Evolutionary conservation across 2,797 vertebrate species (phyloP).

Genomic region (Eulemur mongoz): DNA sequence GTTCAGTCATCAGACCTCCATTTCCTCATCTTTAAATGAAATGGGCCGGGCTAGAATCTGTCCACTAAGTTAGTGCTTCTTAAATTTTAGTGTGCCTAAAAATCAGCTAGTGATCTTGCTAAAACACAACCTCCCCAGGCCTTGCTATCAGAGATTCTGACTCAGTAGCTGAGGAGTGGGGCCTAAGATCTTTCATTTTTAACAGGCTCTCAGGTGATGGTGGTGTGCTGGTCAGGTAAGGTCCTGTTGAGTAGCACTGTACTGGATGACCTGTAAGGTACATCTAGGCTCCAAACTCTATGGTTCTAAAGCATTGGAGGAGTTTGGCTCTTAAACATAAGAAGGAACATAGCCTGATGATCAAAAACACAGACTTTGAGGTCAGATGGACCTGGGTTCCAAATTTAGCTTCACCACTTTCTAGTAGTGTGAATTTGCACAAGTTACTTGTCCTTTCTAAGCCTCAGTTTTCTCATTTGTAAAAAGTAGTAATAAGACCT

Average conservation of each 20-base stretch:
- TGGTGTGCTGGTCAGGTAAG: background rate
- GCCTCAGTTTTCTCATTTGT: background rate
- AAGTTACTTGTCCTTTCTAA: background rate
- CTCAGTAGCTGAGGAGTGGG: background rate
- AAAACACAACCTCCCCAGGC: background rate
- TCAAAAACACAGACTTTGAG: background rate
- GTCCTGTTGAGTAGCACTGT: background rate
- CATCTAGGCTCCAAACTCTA: background rate
- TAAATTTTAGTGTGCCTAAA: slow-evolving; percentile 8
- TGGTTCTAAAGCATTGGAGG: background rate
- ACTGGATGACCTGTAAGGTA: background rate
- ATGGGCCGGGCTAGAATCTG: background rate
- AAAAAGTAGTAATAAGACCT: background rate
- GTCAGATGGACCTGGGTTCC: background rate
- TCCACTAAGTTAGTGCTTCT: background rate
- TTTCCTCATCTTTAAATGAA: background rate
- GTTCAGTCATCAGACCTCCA: background rate
- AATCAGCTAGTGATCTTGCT: background rate
- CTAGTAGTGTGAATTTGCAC: background rate
- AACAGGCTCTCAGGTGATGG: background rate
- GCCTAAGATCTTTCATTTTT: background rate
- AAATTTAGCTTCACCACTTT: background rate
- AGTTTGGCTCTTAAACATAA: background rate
- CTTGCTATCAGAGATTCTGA: background rate
- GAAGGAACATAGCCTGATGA: background rate